phyloP scores from a whole-genome alignment of 2,888 invertebrate genomes.

The Odiellus spinosus region DNA sequence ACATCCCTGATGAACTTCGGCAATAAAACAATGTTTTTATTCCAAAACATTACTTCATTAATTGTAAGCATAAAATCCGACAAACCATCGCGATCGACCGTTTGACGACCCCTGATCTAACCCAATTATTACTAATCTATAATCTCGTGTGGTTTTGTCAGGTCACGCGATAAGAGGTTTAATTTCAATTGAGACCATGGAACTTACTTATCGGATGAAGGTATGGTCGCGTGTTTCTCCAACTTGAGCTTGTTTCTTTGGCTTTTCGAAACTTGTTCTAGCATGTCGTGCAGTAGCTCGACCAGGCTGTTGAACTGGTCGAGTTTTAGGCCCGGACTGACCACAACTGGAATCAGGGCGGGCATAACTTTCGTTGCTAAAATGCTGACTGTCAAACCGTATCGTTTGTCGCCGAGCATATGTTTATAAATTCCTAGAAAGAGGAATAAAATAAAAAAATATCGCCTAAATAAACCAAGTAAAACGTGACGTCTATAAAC shows the following conservation, averaged over 20 bases:
- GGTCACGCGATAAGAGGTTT: no score
- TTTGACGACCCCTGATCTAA: no score
- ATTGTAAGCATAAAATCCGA: no score
- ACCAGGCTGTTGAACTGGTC: slow-evolving; percentile 52
- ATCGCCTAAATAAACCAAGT: background rate
- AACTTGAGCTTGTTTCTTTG: slow-evolving; percentile 76
- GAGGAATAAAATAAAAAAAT: background rate
- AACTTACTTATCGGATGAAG: slow-evolving; percentile 23
- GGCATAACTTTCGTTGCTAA: slow-evolving; percentile 92
- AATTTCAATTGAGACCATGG: no score
- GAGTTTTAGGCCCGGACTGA: slow-evolving; percentile 67
- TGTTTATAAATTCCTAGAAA: slow-evolving; percentile 68
- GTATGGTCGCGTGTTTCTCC: slow-evolving; percentile 56
- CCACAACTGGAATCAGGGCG: slow-evolving; percentile 72
- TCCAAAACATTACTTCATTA: no score
- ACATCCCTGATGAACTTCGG: no score
- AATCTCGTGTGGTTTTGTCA: no score
- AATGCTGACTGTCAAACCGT: slow-evolving; percentile 70
- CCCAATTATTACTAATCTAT: no score
- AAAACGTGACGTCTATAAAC: no score
- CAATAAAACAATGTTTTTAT: no score
- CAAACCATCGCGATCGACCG: no score
- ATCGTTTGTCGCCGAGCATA: slow-evolving; percentile 76
- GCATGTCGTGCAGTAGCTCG: slow-evolving; percentile 78
- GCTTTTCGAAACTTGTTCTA: slow-evolving; percentile 44